phyloP scores from a whole-genome alignment of 2,888 invertebrate species.

The Apodemia hepburni region DNA sequence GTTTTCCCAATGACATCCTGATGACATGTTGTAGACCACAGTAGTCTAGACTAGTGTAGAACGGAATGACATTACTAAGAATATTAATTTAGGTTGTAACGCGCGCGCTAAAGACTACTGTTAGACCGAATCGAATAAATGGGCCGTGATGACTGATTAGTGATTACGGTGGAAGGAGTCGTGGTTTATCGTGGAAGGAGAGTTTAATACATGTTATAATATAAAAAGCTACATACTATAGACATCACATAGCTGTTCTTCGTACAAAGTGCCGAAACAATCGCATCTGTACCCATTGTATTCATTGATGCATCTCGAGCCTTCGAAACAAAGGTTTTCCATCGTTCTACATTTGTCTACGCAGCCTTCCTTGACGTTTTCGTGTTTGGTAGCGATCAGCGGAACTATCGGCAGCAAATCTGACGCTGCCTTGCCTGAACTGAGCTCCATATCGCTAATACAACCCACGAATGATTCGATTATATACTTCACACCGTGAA shows the following conservation, averaged over 20 bases:
- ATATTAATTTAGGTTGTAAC: neutral
- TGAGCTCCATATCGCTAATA: conserved; percentile 91
- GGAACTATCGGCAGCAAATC: conserved; percentile 90
- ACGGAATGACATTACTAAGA: too few relatives aligned
- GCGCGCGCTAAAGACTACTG: too few relatives aligned
- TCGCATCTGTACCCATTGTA: conserved; percentile 94
- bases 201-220: neutral
- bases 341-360: conserved; percentile 89
- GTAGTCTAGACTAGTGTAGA: too few relatives aligned
- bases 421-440: conserved; percentile 92
- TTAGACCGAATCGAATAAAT: too few relatives aligned
- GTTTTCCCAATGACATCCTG: too few relatives aligned
- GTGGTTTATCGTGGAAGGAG: neutral
- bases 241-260: conserved; percentile 95
- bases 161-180: conserved; percentile 3
- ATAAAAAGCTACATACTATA: conserved; percentile 85
- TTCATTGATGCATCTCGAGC: conserved; percentile 94
- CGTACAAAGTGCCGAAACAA: conserved; percentile 95
- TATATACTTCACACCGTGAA: conserved; percentile 94
- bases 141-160: neutral
- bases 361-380: conserved; percentile 94
- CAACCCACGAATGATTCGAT: conserved; percentile 96
- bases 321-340: conserved; percentile 92
- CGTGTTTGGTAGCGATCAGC: conserved; percentile 92
- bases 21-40: too few relatives aligned